Conservation (phyloP, 2,888 invertebrate species). For the Catocala nupta region DNA sequence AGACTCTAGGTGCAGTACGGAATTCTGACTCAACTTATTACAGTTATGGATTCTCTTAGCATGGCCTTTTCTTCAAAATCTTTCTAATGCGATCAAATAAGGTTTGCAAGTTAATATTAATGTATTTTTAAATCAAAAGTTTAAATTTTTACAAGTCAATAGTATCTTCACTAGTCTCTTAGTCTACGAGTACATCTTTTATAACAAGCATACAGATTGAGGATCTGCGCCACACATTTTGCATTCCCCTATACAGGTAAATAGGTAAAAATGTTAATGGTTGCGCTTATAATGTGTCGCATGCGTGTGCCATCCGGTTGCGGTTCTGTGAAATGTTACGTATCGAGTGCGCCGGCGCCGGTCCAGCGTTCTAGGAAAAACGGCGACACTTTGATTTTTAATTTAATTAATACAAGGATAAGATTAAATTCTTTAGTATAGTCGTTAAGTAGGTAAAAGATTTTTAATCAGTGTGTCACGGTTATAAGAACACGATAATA, state of each 20-base stretch:
- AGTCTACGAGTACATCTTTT: too few species aligned
- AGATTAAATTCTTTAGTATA: conserved; percentile 15
- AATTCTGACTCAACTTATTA: too few species aligned
- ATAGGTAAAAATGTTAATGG: conserved; percentile 35
- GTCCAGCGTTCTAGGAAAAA: conserved; percentile 36
- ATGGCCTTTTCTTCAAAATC: too few species aligned
- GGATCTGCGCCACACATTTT: neutral
- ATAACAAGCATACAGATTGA: too few species aligned
- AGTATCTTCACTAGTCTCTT: too few species aligned
- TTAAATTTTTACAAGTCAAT: too few species aligned
- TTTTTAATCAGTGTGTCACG: conserved; percentile 18
- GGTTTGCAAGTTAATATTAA: too few species aligned
- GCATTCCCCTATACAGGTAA: conserved; percentile 9
- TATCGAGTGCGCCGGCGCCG: conserved; percentile 19
- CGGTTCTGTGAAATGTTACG: conserved; percentile 33
- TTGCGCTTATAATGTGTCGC: conserved; percentile 35
- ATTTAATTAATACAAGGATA: conserved; percentile 14
- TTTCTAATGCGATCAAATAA: too few species aligned
- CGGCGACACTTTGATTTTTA: conserved; percentile 17
- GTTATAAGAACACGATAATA: conserved; percentile 26
- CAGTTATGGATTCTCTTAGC: too few species aligned
- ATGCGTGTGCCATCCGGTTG: conserved; percentile 46
- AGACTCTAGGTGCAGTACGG: too few species aligned
- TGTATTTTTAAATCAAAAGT: too few species aligned
- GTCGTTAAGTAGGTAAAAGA: conserved; percentile 4